Evolutionary conservation across 2,113 vertebrate genomes (phyloP).

Genomic region (Odocoileus virginianus): DNA sequence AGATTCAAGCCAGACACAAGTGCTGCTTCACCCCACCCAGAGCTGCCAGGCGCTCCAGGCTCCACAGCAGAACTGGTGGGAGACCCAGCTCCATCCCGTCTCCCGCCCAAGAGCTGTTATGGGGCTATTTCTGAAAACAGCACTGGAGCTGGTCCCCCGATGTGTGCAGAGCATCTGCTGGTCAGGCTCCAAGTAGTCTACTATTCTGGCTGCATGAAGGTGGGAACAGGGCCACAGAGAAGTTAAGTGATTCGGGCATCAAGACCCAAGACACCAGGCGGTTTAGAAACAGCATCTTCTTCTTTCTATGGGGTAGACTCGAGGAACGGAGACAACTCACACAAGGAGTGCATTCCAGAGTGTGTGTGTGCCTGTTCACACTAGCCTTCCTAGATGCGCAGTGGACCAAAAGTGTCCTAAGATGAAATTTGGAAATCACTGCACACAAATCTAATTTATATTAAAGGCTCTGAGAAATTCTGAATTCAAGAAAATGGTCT

Average conservation of each 20-base stretch:
- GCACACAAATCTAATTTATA: background rate
- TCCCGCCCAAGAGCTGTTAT: rapidly evolving
- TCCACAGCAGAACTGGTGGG: rapidly evolving
- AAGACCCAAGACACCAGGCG: background rate
- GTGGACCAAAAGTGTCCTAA: background rate
- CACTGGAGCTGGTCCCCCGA: rapidly evolving
- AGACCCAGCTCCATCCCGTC: background rate
- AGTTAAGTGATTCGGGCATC: background rate
- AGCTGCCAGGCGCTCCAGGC: rapidly evolving
- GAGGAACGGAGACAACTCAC: too few relatives aligned
- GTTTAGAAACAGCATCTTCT: background rate
- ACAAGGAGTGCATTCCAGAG: background rate
- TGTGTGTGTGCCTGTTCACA: background rate
- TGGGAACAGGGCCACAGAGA: background rate
- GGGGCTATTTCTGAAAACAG: background rate
- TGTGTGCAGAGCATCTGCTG: background rate
- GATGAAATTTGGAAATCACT: background rate
- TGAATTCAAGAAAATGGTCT: background rate
- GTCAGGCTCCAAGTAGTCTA: rapidly evolving
- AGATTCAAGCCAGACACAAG: background rate
- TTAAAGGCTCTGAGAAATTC: background rate
- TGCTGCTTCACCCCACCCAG: background rate
- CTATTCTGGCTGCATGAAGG: background rate
- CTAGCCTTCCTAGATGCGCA: background rate
- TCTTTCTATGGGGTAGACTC: background rate